Conservation (phyloP, 2,888 invertebrate species). For the Limnephilus lunatus region DNA sequence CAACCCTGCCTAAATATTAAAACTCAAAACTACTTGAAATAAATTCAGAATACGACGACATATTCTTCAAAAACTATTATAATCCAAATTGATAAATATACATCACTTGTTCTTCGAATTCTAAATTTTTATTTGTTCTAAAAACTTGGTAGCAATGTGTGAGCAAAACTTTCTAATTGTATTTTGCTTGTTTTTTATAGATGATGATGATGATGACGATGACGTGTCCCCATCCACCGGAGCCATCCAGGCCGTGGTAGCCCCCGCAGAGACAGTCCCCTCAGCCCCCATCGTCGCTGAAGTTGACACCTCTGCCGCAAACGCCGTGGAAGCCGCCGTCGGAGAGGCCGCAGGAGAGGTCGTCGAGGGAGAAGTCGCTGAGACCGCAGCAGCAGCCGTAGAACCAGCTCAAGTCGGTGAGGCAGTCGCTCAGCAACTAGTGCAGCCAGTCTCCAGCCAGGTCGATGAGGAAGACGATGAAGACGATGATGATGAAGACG, state of each 20-base stretch:
- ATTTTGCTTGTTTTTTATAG: conserved; percentile 65
- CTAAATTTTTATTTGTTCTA: neutral
- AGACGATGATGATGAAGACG: conserved; percentile 80
- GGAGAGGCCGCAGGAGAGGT: conserved; percentile 70
- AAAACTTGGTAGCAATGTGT: neutral
- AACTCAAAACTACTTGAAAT: too few species aligned
- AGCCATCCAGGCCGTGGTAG: conserved; percentile 75
- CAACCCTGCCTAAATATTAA: too few species aligned
- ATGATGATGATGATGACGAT: conserved; percentile 80
- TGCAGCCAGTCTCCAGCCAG: conserved; percentile 69
- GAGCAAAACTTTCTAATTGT: neutral
- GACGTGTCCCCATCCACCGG: conserved; percentile 75
- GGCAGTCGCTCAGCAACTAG: conserved; percentile 67
- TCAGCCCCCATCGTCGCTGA: conserved; percentile 71
- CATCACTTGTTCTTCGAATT: too few species aligned
- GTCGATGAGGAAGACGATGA: conserved; percentile 72
- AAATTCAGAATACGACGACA: too few species aligned
- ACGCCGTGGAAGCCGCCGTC: conserved; percentile 69
- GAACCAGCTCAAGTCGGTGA: conserved; percentile 71
- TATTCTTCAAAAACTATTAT: too few species aligned
- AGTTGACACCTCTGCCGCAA: conserved; percentile 61
- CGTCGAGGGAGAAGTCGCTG: conserved; percentile 68
- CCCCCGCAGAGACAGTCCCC: conserved; percentile 73
- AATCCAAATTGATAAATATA: neutral
- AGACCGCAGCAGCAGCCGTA: conserved; percentile 73